These are phyloP conservation scores for Acrobasis suavella DNA, from an alignment of 2,888 invertebrate genomes.

Conservation along the genomic window DNA sequence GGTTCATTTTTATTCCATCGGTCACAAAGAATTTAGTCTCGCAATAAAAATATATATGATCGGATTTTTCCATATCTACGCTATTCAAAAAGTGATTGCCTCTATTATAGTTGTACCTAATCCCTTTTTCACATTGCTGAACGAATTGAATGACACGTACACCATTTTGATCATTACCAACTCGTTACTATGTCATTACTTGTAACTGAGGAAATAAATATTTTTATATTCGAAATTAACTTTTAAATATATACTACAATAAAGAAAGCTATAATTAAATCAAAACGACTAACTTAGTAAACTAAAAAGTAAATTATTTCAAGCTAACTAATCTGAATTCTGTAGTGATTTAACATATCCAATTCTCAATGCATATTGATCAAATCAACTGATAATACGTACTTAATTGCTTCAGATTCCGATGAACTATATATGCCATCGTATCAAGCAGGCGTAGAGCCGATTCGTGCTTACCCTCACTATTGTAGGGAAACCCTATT, in stretches of 20 bases:
- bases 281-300: no score
- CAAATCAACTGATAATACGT: conserved; percentile 35
- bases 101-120: not conserved
- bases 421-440: conserved; percentile 55
- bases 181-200: no score
- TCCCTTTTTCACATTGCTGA: not conserved
- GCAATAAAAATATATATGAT: conserved; percentile 8
- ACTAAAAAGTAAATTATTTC: no score
- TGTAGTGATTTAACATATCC: not conserved
- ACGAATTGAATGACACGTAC: not conserved
- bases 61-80: not conserved
- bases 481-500: conserved; percentile 58
- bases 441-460: conserved; percentile 44
- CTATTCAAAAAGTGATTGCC: not conserved
- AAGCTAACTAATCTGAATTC: no score
- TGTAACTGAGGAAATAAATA: no score
- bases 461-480: conserved; percentile 51
- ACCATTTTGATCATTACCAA: not conserved
- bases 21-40: not conserved
- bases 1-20: conserved; percentile 1
- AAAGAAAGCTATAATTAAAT: no score
- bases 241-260: no score
- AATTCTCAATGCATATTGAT: conserved; percentile 37
- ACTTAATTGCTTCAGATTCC: conserved; percentile 42
- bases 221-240: no score